phyloP scores from a whole-genome alignment of 2,888 invertebrate genomes.

The Mycalesis mineus region DNA sequence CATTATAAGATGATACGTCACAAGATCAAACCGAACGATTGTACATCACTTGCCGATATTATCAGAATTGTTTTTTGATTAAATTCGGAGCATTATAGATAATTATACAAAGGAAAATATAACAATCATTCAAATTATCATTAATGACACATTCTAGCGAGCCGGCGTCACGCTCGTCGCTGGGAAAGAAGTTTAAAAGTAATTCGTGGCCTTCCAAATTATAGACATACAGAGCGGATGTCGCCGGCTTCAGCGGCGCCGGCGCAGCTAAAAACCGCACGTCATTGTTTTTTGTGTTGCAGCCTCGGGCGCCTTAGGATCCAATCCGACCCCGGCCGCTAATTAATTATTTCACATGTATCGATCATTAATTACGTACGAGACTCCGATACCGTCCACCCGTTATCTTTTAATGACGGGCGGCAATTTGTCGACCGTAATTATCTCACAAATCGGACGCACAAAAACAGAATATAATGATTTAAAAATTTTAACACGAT shows the following conservation, averaged over 20 bases:
- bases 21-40: neutral
- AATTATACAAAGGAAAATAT: constrained; percentile 45
- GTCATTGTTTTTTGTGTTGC: constrained; percentile 76
- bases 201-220: constrained; percentile 76
- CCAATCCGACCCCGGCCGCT: constrained; percentile 60
- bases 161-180: constrained; percentile 72
- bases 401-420: constrained; percentile 72
- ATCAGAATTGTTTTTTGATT: constrained; percentile 11
- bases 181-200: constrained; percentile 70
- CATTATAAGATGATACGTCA: no score
- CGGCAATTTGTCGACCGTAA: constrained; percentile 74
- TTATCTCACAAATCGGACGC: constrained; percentile 69
- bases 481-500: constrained; percentile 70
- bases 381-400: constrained; percentile 57
- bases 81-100: constrained; percentile 24
- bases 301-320: constrained; percentile 60
- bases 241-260: constrained; percentile 68
- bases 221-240: constrained; percentile 69
- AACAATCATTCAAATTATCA: constrained; percentile 68
- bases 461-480: constrained; percentile 66
- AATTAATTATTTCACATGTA: constrained; percentile 78
- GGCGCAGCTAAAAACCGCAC: constrained; percentile 68
- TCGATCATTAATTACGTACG: constrained; percentile 75
- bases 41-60: neutral
- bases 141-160: constrained; percentile 72